Percentiles rank a stretch among this genome's conserved stretches.
phyloP scores from a whole-genome alignment of 2,797 vertebrate species.

The Chaetophractus vellerosus region DNA sequence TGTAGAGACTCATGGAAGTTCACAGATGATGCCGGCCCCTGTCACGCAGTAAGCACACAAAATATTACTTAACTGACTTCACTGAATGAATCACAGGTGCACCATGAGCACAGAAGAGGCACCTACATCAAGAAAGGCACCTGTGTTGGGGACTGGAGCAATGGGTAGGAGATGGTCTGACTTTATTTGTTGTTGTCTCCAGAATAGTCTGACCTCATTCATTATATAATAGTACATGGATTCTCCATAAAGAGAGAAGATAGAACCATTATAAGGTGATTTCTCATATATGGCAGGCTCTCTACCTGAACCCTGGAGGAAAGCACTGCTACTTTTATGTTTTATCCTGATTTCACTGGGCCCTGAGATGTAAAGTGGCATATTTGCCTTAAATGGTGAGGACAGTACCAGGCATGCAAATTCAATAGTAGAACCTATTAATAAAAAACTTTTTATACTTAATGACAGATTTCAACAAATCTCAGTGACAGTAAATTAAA shows the following conservation, averaged over 20 bases:
- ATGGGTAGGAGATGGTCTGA: neutral
- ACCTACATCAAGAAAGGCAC: neutral
- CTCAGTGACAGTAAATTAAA: slow-evolving; percentile 70
- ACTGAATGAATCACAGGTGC: neutral
- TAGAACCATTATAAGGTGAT: neutral
- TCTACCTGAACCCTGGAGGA: neutral
- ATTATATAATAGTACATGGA: neutral
- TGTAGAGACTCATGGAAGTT: neutral
- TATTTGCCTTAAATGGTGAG: slow-evolving; percentile 64
- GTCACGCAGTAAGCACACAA: neutral
- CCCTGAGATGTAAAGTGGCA: slow-evolving; percentile 31
- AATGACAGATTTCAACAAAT: slow-evolving; percentile 61
- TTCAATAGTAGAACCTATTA: slow-evolving; percentile 2
- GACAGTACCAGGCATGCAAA: slow-evolving; percentile 6
- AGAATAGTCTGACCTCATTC: neutral
- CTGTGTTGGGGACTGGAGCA: neutral
- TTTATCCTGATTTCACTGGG: neutral
- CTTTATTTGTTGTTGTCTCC: neutral
- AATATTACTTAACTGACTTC: neutral
- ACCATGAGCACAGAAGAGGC: neutral
- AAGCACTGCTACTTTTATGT: slow-evolving; percentile 41
- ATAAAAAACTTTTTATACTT: slow-evolving; percentile 67
- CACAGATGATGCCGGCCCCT: neutral
- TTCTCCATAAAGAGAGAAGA: neutral
- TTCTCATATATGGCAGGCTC: neutral